Percentiles rank a stretch among this genome's conserved stretches.
phyloP scores from a whole-genome alignment of 2,113 vertebrate genomes.

The Lamprologus lemairii region DNA sequence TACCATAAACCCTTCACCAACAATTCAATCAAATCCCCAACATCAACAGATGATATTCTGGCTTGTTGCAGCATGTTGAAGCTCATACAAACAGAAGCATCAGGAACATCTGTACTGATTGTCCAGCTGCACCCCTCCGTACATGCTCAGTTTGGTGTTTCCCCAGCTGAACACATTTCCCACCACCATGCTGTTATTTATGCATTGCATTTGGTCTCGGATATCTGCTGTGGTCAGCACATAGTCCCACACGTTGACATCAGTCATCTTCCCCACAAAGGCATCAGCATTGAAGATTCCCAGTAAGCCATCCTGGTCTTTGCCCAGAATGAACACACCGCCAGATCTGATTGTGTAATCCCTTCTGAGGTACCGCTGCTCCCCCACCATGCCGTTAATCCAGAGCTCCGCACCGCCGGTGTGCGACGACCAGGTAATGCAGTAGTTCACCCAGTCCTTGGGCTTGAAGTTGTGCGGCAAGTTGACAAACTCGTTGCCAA shows the following conservation, averaged over 20 bases:
- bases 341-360: constrained; percentile 58
- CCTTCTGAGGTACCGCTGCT: constrained; percentile 46
- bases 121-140: no score
- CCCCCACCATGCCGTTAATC: constrained; percentile 70
- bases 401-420: constrained; percentile 60
- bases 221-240: constrained; percentile 63
- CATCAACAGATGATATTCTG: neutral
- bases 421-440: constrained; percentile 72
- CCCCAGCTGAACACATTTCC: constrained; percentile 80
- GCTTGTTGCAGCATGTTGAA: no score
- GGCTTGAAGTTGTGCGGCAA: constrained; percentile 59
- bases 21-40: neutral
- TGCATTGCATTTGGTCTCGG: constrained; percentile 67
- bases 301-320: constrained; percentile 70
- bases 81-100: no score
- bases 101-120: no score
- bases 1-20: neutral
- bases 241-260: constrained; percentile 76
- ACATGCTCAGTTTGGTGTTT: constrained; percentile 52
- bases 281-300: constrained; percentile 66
- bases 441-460: constrained; percentile 73
- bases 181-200: neutral
- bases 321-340: constrained; percentile 71
- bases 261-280: constrained; percentile 72
- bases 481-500: constrained; percentile 71